These are phyloP conservation scores for Troides oblongomaculatus DNA, from an alignment of 2,888 invertebrate species.

Conservation along the genomic window DNA sequence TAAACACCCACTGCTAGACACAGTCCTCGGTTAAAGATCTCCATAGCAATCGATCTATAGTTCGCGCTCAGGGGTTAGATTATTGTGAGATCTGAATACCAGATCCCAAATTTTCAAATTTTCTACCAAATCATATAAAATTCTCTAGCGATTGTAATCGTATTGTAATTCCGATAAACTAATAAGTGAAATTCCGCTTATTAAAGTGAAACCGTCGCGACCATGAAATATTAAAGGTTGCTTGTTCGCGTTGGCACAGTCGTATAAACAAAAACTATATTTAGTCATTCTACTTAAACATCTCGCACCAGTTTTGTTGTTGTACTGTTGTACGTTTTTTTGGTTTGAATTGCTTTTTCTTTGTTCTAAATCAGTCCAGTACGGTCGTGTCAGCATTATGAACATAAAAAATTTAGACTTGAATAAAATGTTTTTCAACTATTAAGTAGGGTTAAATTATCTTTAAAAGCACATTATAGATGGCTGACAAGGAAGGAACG, in stretches of 20 bases:
- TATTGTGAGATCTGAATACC: too few species aligned
- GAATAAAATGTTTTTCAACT: too few species aligned
- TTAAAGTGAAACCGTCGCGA: not conserved
- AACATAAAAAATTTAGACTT: not conserved
- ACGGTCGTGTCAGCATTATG: not conserved
- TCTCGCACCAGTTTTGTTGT: not conserved
- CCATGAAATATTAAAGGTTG: not conserved
- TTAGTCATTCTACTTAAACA: conserved; percentile 1
- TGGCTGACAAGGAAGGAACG: too few species aligned
- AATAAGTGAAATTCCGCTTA: not conserved
- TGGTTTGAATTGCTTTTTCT: not conserved
- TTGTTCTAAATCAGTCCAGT: not conserved
- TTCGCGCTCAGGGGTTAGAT: too few species aligned
- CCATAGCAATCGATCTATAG: too few species aligned
- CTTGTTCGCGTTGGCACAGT: not conserved
- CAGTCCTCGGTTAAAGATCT: too few species aligned
- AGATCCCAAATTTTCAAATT: too few species aligned
- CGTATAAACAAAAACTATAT: not conserved
- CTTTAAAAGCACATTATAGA: too few species aligned
- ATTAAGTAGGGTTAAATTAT: too few species aligned
- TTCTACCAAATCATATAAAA: not conserved
- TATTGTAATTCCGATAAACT: not conserved
- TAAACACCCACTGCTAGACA: too few species aligned
- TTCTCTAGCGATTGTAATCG: not conserved
- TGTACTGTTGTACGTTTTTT: not conserved